A percentile compares a stretch with the other conserved stretches of the same genome.
Conservation (phyloP, 2,113 vertebrate species). For the Plecotus auritus region DNA sequence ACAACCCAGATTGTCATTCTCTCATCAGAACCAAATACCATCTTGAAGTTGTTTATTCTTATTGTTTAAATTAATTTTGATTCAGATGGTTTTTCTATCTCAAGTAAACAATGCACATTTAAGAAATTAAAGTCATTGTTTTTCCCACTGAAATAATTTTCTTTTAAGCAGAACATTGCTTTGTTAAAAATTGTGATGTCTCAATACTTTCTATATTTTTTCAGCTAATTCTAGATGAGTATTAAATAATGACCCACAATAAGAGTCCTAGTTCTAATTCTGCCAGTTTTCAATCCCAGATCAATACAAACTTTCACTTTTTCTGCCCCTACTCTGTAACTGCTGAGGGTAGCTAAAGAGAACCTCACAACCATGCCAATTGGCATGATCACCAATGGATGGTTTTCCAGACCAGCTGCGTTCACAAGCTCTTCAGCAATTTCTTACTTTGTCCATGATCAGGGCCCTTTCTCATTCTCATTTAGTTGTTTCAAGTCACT, state of each 20-base stretch:
- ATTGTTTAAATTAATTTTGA: conserved; percentile 60
- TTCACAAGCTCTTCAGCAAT: not conserved
- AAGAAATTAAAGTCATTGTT: conserved; percentile 53
- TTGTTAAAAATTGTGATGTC: conserved; percentile 13
- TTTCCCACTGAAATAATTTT: conserved; percentile 44
- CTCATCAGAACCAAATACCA: conserved; percentile 50
- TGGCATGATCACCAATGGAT: not conserved
- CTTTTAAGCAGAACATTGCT: conserved; percentile 13
- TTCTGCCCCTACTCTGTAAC: not conserved
- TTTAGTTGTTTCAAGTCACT: not conserved
- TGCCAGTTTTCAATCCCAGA: not conserved
- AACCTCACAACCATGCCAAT: not conserved
- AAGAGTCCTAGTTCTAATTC: not conserved
- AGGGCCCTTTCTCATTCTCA: not conserved
- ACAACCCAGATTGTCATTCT: conserved; percentile 45
- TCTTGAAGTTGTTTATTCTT: conserved; percentile 61
- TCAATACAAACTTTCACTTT: not conserved
- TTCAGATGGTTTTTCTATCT: conserved; percentile 35
- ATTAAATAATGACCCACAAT: not conserved
- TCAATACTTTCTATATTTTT: conserved; percentile 9
- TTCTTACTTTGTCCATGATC: not conserved
- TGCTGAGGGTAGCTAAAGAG: not conserved
- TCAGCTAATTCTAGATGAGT: not conserved
- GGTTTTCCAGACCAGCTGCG: not conserved
- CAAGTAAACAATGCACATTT: conserved; percentile 50